phyloP scores from a whole-genome alignment of 64 coral and sea anemone species.

The Montipora cactus region DNA sequence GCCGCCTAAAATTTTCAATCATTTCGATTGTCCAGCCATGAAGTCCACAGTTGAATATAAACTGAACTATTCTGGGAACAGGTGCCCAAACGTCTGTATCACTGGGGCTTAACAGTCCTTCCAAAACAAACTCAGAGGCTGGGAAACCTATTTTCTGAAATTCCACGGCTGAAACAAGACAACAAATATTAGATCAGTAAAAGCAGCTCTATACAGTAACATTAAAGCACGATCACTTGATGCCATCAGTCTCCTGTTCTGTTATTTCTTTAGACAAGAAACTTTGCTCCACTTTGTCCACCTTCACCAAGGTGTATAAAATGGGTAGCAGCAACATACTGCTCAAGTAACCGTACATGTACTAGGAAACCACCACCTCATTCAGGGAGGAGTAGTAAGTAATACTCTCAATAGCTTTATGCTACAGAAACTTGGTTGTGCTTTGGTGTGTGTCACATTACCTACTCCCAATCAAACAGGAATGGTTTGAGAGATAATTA shows the following conservation, averaged over 20 bases:
- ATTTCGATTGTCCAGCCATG: slow-evolving; percentile 46
- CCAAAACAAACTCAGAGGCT: slow-evolving; percentile 68
- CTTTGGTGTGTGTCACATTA: not conserved
- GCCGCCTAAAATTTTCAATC: slow-evolving; percentile 33
- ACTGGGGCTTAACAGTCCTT: slow-evolving; percentile 11
- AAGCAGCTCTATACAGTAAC: no score
- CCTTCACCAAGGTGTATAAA: not conserved
- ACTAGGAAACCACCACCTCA: not conserved
- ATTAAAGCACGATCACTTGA: not conserved
- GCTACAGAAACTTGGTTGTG: not conserved
- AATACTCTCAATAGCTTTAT: slow-evolving; percentile 16
- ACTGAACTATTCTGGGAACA: slow-evolving; percentile 77
- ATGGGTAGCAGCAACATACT: slow-evolving; percentile 1
- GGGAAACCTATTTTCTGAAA: slow-evolving; percentile 80
- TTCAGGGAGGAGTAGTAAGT: not conserved
- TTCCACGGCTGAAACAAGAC: slow-evolving; percentile 65
- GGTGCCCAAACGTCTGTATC: slow-evolving; percentile 66
- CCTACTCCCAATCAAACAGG: not conserved
- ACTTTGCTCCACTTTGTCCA: not conserved
- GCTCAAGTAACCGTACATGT: not conserved
- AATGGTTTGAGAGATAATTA: not conserved
- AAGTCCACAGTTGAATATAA: slow-evolving; percentile 41
- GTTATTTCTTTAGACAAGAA: not conserved
- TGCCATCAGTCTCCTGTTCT: slow-evolving; percentile 6
- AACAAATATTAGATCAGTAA: not conserved